A percentile compares a stretch with the other conserved stretches of the same genome.
These are phyloP conservation scores for Atta texana DNA, from an alignment of 1,140 invertebrate genomes.

Conservation along the genomic window DNA sequence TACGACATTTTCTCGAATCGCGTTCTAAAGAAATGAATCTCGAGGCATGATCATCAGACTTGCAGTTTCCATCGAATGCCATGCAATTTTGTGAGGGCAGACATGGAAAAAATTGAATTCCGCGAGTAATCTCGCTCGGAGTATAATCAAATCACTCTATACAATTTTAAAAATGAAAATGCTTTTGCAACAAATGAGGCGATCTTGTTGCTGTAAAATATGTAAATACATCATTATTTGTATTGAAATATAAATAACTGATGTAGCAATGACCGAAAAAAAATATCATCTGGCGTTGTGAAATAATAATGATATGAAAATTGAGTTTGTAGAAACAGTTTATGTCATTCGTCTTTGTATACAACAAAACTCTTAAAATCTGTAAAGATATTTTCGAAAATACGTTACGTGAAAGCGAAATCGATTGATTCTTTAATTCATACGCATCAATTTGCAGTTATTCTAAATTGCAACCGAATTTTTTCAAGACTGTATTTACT, in stretches of 20 bases:
- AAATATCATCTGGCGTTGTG: neutral
- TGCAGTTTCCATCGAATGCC: neutral
- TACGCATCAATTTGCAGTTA: neutral
- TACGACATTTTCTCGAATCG: neutral
- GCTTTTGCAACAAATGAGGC: neutral
- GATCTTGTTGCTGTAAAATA: neutral
- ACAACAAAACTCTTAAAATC: neutral
- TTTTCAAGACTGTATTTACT: neutral
- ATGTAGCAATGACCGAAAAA: neutral
- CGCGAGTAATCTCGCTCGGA: neutral
- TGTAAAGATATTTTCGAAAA: slow-evolving; percentile 4
- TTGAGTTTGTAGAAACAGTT: slow-evolving; percentile 15
- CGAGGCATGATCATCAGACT: neutral
- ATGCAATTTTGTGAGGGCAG: neutral
- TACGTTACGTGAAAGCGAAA: neutral
- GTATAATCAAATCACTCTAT: neutral
- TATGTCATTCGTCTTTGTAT: neutral
- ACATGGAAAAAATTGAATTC: slow-evolving; percentile 14
- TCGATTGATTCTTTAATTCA: neutral
- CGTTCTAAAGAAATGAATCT: slow-evolving; percentile 11
- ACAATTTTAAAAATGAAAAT: neutral
- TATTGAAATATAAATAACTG: neutral
- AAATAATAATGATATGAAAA: neutral
- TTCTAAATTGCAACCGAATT: neutral
- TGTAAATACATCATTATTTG: neutral